Percentiles rank a stretch among this genome's conserved stretches.
Evolutionary conservation across 2,888 invertebrate genomes (phyloP).

Genomic region (Drosophila imparisetae): DNA sequence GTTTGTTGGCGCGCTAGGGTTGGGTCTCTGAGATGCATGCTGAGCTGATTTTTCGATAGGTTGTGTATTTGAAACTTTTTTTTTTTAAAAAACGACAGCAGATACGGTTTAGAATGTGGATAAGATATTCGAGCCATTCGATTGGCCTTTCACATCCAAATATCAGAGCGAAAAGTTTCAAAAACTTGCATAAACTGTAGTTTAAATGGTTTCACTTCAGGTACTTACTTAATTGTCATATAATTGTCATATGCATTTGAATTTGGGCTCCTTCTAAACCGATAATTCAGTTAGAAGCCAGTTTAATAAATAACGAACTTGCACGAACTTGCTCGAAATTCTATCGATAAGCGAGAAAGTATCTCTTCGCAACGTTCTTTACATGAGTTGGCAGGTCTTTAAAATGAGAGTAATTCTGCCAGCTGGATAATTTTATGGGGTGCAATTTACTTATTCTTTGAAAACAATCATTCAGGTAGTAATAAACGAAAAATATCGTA

Average conservation of each 20-base stretch:
- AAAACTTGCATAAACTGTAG: not conserved
- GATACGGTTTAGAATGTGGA: not conserved
- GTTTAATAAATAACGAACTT: not conserved
- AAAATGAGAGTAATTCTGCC: conserved; percentile 3
- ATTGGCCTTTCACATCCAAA: not conserved
- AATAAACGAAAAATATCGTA: not conserved
- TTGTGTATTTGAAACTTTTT: not conserved
- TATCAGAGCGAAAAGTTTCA: not conserved
- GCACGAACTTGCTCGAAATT: not conserved
- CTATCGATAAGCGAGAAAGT: not conserved
- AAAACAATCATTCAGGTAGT: conserved; percentile 17
- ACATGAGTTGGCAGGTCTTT: conserved; percentile 40
- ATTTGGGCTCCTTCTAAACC: not conserved
- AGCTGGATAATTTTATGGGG: conserved; percentile 16
- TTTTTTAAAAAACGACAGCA: not conserved
- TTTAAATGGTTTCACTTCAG: not conserved
- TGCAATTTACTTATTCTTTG: conserved; percentile 23
- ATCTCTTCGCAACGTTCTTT: not conserved
- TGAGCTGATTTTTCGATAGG: not conserved
- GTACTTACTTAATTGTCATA: not conserved
- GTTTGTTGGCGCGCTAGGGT: not conserved
- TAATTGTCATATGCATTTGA: not conserved
- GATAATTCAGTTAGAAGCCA: not conserved
- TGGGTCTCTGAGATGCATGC: not conserved
- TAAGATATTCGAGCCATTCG: not conserved